Evolutionary conservation across 92 coral and sea anemone genomes (phyloP).

Genomic region (Anthopleura xanthogrammica): DNA sequence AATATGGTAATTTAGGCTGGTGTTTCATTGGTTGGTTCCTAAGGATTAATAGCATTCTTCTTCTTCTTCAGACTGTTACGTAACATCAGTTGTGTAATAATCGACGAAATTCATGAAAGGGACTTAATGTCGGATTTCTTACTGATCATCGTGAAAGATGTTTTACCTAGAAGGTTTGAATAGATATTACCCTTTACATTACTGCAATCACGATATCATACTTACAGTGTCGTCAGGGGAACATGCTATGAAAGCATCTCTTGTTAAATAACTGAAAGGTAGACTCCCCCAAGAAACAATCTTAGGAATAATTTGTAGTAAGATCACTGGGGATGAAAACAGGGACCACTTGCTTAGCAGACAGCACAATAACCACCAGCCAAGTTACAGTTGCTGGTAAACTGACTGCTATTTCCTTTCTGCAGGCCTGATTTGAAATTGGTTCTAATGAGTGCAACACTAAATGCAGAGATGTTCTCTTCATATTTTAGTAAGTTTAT

Average conservation of each 20-base stretch:
- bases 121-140: slow-evolving; percentile 90
- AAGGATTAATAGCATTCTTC: background rate
- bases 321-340: too few relatives aligned
- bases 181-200: too few relatives aligned
- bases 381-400: background rate
- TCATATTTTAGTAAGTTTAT: slow-evolving; percentile 76
- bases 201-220: too few relatives aligned
- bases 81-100: slow-evolving; percentile 79
- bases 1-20: too few relatives aligned
- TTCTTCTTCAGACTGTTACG: slow-evolving; percentile 41
- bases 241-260: too few relatives aligned
- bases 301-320: too few relatives aligned
- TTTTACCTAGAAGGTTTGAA: slow-evolving; percentile 70
- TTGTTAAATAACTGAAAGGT: too few relatives aligned
- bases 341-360: too few relatives aligned
- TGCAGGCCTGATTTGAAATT: slow-evolving; percentile 86
- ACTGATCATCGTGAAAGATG: slow-evolving; percentile 81
- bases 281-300: too few relatives aligned
- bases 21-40: background rate
- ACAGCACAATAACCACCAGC: background rate
- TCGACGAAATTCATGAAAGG: slow-evolving; percentile 97
- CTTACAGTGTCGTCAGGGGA: too few relatives aligned
- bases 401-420: background rate
- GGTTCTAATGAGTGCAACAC: slow-evolving; percentile 95
- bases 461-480: slow-evolving; percentile 97